phyloP scores from a whole-genome alignment of 1,140 invertebrate species.

The Plectrocnemia conspersa region DNA sequence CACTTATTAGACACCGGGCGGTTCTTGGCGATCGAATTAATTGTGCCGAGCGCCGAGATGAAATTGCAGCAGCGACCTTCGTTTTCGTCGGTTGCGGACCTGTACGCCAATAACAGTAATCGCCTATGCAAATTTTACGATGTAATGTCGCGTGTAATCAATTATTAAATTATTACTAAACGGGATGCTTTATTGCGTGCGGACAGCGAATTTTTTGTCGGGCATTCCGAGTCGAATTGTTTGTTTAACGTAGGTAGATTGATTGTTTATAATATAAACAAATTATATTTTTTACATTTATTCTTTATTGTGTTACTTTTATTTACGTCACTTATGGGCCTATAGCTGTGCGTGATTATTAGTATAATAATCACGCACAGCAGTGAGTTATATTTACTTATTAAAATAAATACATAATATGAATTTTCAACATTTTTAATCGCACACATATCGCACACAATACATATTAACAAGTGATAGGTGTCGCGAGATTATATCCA shows the following conservation, averaged over 20 bases:
- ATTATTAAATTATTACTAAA: slow-evolving; percentile 1
- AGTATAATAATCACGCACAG: no score
- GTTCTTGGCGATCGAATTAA: not conserved
- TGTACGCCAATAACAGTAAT: slow-evolving; percentile 3
- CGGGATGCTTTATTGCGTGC: not conserved
- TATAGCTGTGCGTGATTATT: no score
- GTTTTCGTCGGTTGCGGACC: not conserved
- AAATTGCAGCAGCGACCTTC: not conserved
- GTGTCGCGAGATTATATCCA: slow-evolving; percentile 17
- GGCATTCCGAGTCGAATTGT: no score
- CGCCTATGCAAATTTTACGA: slow-evolving; percentile 7
- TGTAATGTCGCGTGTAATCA: slow-evolving; percentile 3
- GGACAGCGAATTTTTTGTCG: no score
- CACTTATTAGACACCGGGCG: slow-evolving; percentile 5
- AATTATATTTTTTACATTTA: no score
- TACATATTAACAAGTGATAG: slow-evolving; percentile 16
- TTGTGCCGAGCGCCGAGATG: not conserved
- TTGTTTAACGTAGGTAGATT: no score
- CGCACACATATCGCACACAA: not conserved
- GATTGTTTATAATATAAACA: no score
- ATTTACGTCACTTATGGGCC: no score
- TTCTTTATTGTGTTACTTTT: no score
- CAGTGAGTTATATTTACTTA: no score
- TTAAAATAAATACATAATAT: not conserved
- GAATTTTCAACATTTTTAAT: not conserved